Base-by-base conservation (phyloP, 2,888 invertebrate genomes). In the Eristalis arbustorum region DNA sequence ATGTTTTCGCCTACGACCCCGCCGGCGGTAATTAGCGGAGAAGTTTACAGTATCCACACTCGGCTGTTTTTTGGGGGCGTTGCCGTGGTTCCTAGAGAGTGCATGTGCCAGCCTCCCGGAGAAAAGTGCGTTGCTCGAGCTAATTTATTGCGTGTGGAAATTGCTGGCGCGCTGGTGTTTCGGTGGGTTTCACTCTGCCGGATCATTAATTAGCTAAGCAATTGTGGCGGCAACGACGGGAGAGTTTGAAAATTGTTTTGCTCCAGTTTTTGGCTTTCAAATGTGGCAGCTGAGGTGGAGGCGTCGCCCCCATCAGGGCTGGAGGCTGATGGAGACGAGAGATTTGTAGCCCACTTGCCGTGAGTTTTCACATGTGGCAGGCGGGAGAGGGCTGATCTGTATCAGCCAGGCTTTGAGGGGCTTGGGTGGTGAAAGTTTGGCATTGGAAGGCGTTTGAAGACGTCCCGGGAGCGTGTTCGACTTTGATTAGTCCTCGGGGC, bases 1-100 rank as follows among this genome's bases (percentile, higher is more conserved):
- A 87, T 87, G 85, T 82, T 78, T 74, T 85, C 22, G 28, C 31
- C 68, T 67, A 59, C 57, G 34, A 78, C 25, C 57, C 87, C 71
- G 56, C 22, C 61, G 74, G 82, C 75, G 61, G 62, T 87, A 87
- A 87, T 87, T 87, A 87, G 83, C 61, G 56, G 42, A 63, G 71
- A 66, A 49, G 42, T 74, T 81, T 74, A 74, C 64, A 42, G 42
- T 42, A 42, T 18, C n/a, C 49, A 49, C 49, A 18, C 49, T 49
- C 18, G 4, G 49, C 18, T 49, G 49, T 18, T 18, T 81, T 76
- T 82, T 73, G 76, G 74, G 66, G 85, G 85, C 85, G 85, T 82
- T 66, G 56, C 82, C 59, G 64, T 62, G 56, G 68, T 78, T 74
- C 69, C 73, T 76, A 67, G 74, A n/a, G 49, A 49, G 49, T 49